phyloP scores from a whole-genome alignment of 2,113 vertebrate genomes.

The Hemiscyllium ocellatum region DNA sequence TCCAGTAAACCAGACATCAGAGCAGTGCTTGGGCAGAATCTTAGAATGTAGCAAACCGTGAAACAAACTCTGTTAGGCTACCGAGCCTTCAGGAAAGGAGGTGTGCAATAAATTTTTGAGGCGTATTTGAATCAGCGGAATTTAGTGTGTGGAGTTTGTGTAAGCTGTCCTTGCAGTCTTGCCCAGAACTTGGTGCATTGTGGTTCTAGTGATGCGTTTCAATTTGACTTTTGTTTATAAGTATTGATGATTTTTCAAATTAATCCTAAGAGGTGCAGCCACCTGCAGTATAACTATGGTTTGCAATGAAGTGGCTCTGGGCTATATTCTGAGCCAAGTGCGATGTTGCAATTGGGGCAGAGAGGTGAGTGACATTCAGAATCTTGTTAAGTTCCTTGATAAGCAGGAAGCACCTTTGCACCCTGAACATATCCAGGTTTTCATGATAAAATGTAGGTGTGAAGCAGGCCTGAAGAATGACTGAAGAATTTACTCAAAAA shows the following conservation, averaged over 20 bases:
- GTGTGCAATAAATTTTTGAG: not conserved
- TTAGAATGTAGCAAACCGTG: not conserved
- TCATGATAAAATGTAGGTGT: not conserved
- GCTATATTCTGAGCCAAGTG: not conserved
- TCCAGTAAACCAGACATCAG: no score
- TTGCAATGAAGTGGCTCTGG: not conserved
- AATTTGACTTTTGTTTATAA: not conserved
- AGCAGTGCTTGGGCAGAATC: not conserved
- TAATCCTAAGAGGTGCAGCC: not conserved
- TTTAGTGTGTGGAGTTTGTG: not conserved
- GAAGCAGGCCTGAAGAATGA: not conserved
- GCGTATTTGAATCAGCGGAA: not conserved
- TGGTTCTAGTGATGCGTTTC: not conserved
- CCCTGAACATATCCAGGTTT: not conserved
- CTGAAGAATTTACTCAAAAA: not conserved
- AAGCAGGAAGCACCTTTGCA: not conserved
- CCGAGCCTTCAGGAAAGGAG: not conserved
- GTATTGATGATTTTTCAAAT: not conserved
- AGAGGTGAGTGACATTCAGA: not conserved
- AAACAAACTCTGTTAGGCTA: not conserved
- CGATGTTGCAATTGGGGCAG: not conserved
- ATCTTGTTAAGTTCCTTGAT: not conserved
- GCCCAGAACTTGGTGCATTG: not conserved
- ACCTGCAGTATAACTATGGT: not conserved
- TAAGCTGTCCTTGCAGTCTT: not conserved